Percentiles rank a stretch among this genome's conserved stretches.
Evolutionary conservation across 2,797 vertebrate species (phyloP).

Genomic region (Phrynocephalus guinanensis): DNA sequence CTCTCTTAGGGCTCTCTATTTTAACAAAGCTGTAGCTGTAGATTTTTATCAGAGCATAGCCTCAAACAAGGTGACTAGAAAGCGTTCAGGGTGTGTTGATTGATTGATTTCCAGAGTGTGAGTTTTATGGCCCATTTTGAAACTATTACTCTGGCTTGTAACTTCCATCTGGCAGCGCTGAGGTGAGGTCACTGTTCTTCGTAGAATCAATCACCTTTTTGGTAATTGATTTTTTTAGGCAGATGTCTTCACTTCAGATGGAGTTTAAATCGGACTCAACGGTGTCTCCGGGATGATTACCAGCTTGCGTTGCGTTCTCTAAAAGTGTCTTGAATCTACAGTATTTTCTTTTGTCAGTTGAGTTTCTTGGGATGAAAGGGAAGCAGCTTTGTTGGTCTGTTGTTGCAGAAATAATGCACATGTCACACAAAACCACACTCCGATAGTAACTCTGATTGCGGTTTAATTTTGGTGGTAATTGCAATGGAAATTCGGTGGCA

Average conservation of each 20-base stretch:
- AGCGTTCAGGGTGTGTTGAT: constrained; percentile 52
- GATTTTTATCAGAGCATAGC: constrained; percentile 54
- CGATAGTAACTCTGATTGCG: no score
- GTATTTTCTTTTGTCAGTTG: constrained; percentile 25
- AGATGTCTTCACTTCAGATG: neutral
- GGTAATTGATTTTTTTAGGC: neutral
- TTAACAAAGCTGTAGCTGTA: constrained; percentile 31
- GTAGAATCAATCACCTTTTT: constrained; percentile 39
- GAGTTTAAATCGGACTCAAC: constrained; percentile 4
- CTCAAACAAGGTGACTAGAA: constrained; percentile 44
- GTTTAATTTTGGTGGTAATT: no score
- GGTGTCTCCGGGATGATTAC: constrained; percentile 6
- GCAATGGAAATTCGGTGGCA: no score
- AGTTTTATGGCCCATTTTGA: constrained; percentile 24
- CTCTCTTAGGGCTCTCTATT: constrained; percentile 6
- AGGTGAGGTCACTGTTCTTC: constrained; percentile 37
- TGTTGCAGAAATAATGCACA: no score
- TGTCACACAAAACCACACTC: no score
- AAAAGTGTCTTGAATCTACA: constrained; percentile 39
- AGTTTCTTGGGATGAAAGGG: neutral
- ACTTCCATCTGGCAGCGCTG: constrained; percentile 1
- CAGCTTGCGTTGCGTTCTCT: neutral
- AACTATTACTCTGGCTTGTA: rapidly evolving
- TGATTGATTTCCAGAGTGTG: constrained; percentile 49
- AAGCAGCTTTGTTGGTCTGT: no score